Conservation (phyloP, 2,888 invertebrate species). For the Liopterus haemorrhoidalis region DNA sequence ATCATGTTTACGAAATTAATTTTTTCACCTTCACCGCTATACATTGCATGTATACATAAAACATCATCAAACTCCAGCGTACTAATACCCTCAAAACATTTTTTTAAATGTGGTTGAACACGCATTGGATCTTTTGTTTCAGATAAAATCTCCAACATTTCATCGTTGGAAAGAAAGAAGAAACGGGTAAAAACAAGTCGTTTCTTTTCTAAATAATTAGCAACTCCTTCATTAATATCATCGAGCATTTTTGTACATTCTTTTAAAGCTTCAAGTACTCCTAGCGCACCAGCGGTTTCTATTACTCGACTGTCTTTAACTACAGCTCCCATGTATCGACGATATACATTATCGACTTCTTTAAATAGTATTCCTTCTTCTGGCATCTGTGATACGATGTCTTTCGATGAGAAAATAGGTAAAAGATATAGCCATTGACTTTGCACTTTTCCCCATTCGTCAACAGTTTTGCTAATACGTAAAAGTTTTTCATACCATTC, state of each 20-base stretch:
- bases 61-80: slow-evolving; percentile 65
- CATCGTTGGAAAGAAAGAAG: slow-evolving; percentile 86
- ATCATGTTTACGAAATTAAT: slow-evolving; percentile 57
- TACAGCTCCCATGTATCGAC: slow-evolving; percentile 59
- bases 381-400: slow-evolving; percentile 80
- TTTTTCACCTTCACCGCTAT: slow-evolving; percentile 70
- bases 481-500: slow-evolving; percentile 70
- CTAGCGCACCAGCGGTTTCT: slow-evolving; percentile 59
- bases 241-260: slow-evolving; percentile 66
- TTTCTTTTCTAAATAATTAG: slow-evolving; percentile 78
- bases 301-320: slow-evolving; percentile 59
- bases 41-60: slow-evolving; percentile 70
- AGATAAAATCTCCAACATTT: slow-evolving; percentile 83
- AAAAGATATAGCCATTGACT: slow-evolving; percentile 79
- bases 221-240: slow-evolving; percentile 75
- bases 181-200: slow-evolving; percentile 78
- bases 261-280: slow-evolving; percentile 64
- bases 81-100: slow-evolving; percentile 82
- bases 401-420: slow-evolving; percentile 82
- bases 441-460: slow-evolving; percentile 83
- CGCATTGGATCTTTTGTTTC: slow-evolving; percentile 80
- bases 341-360: slow-evolving; percentile 64
- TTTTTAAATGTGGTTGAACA: slow-evolving; percentile 80
- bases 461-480: slow-evolving; percentile 64
- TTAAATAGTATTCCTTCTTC: slow-evolving; percentile 74